phyloP scores from a whole-genome alignment of 2,888 invertebrate genomes.

The Apodemia hepburni region DNA sequence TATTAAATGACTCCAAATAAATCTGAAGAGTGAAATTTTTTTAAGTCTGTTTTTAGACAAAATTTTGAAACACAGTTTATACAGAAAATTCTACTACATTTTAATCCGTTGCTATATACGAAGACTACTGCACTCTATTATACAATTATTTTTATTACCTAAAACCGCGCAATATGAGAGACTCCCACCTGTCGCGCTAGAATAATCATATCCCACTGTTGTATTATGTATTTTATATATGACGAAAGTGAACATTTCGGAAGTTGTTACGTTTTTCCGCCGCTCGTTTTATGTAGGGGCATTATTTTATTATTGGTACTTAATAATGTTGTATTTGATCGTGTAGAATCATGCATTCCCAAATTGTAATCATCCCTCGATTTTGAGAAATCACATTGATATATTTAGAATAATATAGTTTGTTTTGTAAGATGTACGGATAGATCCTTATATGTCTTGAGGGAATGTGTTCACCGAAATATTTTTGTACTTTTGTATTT shows the following conservation, averaged over 20 bases:
- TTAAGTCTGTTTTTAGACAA: too few species aligned
- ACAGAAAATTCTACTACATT: neutral
- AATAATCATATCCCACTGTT: slow-evolving; percentile 25
- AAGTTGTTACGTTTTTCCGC: slow-evolving; percentile 39
- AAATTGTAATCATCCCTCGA: slow-evolving; percentile 71
- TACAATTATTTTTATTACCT: slow-evolving; percentile 70
- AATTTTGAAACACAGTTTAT: too few species aligned
- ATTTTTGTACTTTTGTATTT: neutral
- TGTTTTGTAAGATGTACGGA: slow-evolving; percentile 67
- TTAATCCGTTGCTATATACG: slow-evolving; percentile 19
- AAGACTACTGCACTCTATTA: slow-evolving; percentile 30
- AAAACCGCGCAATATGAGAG: slow-evolving; percentile 54
- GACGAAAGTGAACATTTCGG: slow-evolving; percentile 44
- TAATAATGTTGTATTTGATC: slow-evolving; percentile 73
- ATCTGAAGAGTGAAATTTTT: too few species aligned
- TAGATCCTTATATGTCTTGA: slow-evolving; percentile 45
- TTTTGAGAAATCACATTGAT: slow-evolving; percentile 67
- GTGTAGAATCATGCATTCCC: slow-evolving; percentile 76
- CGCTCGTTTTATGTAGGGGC: slow-evolving; percentile 63
- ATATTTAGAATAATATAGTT: slow-evolving; percentile 73
- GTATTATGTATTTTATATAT: slow-evolving; percentile 50
- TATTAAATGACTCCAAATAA: too few species aligned
- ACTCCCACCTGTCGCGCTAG: slow-evolving; percentile 36
- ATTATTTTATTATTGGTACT: slow-evolving; percentile 69
- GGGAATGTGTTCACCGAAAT: neutral